Evolutionary conservation across 2,888 invertebrate genomes (phyloP).

Genomic region (Napeogenes inachia): DNA sequence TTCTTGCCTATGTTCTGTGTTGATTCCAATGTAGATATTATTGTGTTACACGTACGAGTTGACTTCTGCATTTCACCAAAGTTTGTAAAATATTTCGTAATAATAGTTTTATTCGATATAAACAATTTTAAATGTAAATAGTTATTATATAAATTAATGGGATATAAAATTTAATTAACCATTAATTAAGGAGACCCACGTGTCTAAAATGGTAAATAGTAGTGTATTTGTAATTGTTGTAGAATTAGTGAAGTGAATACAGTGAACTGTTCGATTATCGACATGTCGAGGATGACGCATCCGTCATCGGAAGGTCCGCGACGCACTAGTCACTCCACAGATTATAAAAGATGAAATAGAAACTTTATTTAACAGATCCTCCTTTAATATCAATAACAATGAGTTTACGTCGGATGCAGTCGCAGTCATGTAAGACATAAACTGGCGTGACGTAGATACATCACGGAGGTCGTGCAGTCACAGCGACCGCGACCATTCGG

Average conservation of each 20-base stretch:
- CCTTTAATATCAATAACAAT: not conserved
- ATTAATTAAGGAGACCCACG: conserved; percentile 63
- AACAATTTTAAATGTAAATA: conserved; percentile 76
- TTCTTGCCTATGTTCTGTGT: conserved; percentile 42
- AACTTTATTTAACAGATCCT: not conserved
- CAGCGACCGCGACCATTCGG: conserved; percentile 33
- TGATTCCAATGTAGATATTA: conserved; percentile 54
- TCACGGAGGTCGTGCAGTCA: conserved; percentile 34
- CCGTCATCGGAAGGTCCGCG: conserved; percentile 54
- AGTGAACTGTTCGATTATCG: conserved; percentile 49
- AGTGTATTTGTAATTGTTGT: conserved; percentile 77
- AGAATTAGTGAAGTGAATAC: conserved; percentile 68
- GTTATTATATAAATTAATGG: conserved; percentile 58
- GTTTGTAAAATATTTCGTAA: conserved; percentile 77
- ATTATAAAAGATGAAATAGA: not conserved
- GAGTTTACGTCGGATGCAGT: not conserved
- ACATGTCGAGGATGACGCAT: conserved; percentile 40
- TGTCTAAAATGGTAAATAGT: conserved; percentile 74
- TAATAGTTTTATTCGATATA: conserved; percentile 72
- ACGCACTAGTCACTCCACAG: conserved; percentile 63
- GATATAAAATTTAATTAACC: conserved; percentile 65
- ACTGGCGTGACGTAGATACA: conserved; percentile 27
- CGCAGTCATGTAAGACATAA: conserved; percentile 16
- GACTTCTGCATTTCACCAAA: conserved; percentile 75
- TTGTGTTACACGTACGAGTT: conserved; percentile 65